Evolutionary conservation across 2,888 invertebrate genomes (phyloP), one percentile per base, ranked within the genome.

Genomic region (Ceraclea dissimilis): DNA sequence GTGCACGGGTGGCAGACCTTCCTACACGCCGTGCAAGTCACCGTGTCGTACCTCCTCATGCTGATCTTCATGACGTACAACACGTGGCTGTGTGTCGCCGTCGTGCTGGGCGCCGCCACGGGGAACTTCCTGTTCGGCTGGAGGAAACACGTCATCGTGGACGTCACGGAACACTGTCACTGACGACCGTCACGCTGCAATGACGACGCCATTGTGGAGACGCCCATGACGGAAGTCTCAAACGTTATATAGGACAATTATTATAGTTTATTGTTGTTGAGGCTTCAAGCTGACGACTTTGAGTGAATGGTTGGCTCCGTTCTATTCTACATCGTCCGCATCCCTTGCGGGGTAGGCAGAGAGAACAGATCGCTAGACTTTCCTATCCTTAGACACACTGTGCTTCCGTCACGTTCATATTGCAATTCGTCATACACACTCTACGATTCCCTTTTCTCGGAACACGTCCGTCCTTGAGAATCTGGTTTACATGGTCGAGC

Each of bases 21-120:
- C 50, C 81, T 96, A 17, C 95, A 96, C 69, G 85, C 93, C 60
- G 67, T 95, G 18, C 95, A 95, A 75, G 90, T 96, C 67, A 81
- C 92, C 57, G 78, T 95, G 61, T 92, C 93, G 64, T 95, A 96
- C 74, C 86, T 94, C 73, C 80, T 96, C 51, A 96, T 96, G 96
- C 76, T 96, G 70, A 90, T 95, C 64, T 95, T 96, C 71, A 96
- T 96, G 96, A 95, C 95, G 1, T 96, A 93, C 81, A 96, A 96
- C 69, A 85, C 88, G 17, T 96, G 93, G 92, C 79, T 97, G 58
- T 94, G 94, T 70, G 70, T 91, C 49, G 91, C 93, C 1, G 90
- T 95, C 1, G 88, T 93, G 1, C 68, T 90, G 10, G 96, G 96
- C 44, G 91, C 93, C 1, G 93, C 90, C 1, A 80, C 88, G 11